Conservation (phyloP, 1,140 invertebrate species). For the Rhagoletis zephyria region DNA sequence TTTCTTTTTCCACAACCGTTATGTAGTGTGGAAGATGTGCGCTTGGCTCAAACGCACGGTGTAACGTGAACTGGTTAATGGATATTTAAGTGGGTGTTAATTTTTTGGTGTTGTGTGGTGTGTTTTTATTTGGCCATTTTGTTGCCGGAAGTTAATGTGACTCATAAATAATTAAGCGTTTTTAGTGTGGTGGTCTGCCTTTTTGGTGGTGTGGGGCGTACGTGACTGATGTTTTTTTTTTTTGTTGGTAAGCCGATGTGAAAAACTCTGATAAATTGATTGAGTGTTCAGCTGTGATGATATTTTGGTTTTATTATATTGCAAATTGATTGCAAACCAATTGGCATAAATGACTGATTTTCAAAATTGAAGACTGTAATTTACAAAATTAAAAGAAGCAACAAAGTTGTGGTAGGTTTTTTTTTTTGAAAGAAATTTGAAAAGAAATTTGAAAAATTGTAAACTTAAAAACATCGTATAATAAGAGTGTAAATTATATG, state of each 20-base stretch:
- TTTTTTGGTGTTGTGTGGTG: conserved; percentile 37
- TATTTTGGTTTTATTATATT: background rate
- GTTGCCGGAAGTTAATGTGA: conserved; percentile 49
- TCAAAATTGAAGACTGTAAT: conserved; percentile 43
- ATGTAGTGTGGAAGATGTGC: background rate
- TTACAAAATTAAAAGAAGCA: background rate
- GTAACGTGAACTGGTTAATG: conserved; percentile 50
- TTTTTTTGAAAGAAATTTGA: background rate
- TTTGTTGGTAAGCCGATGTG: background rate
- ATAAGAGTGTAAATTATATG: background rate
- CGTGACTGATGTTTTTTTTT: conserved; percentile 28
- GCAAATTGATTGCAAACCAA: conserved; percentile 51
- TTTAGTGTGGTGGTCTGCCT: conserved; percentile 22
- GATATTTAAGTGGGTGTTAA: conserved; percentile 57
- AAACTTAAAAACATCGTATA: background rate
- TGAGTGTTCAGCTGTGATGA: conserved; percentile 22
- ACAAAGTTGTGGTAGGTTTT: background rate
- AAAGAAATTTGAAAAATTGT: background rate
- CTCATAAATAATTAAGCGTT: conserved; percentile 52
- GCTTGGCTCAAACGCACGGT: background rate
- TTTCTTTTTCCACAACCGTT: background rate
- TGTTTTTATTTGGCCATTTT: conserved; percentile 52
- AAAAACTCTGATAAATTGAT: background rate
- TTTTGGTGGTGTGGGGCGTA: background rate
- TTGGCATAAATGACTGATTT: conserved; percentile 47